Percentiles rank a stretch among this genome's conserved stretches.
Evolutionary conservation across 2,113 vertebrate genomes (phyloP).

Genomic region (Benitochromis conjunctus): DNA sequence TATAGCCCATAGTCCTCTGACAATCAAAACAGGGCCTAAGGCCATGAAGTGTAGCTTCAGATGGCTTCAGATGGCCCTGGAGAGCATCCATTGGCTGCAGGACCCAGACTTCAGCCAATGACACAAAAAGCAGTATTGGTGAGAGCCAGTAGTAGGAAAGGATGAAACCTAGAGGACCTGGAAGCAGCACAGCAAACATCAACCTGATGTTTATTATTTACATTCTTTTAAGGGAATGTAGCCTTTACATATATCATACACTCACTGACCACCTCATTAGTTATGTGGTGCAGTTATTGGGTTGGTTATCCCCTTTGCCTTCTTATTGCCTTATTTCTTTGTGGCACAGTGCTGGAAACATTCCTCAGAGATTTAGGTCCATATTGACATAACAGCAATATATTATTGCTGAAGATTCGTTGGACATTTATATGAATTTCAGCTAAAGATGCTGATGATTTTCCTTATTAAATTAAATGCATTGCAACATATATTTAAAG

Average conservation of each 20-base stretch:
- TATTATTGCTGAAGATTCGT: background rate
- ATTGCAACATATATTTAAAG: background rate
- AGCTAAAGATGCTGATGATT: background rate
- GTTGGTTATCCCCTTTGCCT: rapidly evolving
- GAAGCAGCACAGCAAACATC: background rate
- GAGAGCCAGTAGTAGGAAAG: background rate
- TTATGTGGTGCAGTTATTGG: rapidly evolving
- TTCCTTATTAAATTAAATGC: background rate
- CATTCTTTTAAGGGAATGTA: background rate
- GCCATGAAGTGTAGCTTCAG: background rate
- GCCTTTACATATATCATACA: rapidly evolving
- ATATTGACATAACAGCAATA: background rate
- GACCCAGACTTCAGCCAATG: background rate
- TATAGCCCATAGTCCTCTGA: background rate
- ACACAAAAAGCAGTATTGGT: background rate
- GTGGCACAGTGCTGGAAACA: background rate
- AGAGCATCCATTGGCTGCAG: background rate
- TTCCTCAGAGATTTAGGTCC: background rate
- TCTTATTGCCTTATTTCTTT: background rate
- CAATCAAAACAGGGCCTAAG: background rate
- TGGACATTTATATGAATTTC: background rate
- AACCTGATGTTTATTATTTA: background rate
- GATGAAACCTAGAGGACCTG: background rate
- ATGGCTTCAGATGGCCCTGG: background rate
- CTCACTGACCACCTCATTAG: background rate